These are phyloP conservation scores for Tortrix viridana DNA, from an alignment of 2,888 invertebrate species.

Conservation along the genomic window DNA sequence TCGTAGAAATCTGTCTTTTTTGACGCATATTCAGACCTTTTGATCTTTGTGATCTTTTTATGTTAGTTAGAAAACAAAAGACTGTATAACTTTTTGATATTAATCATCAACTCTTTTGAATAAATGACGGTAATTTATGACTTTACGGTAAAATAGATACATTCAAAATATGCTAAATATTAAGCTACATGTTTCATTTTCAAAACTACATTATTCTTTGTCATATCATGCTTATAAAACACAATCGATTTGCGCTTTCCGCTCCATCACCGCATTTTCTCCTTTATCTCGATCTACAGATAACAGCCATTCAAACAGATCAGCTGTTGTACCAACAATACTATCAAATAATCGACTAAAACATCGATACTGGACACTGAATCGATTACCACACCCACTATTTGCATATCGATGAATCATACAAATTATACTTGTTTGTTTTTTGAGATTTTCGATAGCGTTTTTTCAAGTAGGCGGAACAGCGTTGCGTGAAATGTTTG, in stretches of 20 bases:
- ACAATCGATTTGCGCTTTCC: background rate
- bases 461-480: constrained; percentile 29
- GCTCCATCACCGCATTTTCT: background rate
- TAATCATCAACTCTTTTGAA: no score
- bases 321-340: constrained; percentile 30
- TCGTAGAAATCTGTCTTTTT: no score
- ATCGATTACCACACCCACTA: constrained; percentile 39
- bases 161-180: no score
- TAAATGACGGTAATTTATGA: no score
- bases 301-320: constrained; percentile 21
- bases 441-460: constrained; percentile 25
- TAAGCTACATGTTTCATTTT: no score
- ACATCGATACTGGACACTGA: constrained; percentile 27
- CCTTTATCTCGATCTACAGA: background rate
- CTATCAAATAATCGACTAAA: constrained; percentile 31
- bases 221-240: no score
- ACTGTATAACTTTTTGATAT: no score
- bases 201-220: no score
- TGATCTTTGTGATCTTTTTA: no score
- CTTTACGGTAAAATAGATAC: no score
- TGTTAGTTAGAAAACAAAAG: no score
- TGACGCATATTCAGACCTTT: no score
- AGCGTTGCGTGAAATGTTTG: background rate
- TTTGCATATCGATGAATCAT: constrained; percentile 40
- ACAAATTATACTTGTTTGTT: constrained; percentile 35